Evolutionary conservation across 2,797 vertebrate species (phyloP).

Genomic region (Avahi laniger): DNA sequence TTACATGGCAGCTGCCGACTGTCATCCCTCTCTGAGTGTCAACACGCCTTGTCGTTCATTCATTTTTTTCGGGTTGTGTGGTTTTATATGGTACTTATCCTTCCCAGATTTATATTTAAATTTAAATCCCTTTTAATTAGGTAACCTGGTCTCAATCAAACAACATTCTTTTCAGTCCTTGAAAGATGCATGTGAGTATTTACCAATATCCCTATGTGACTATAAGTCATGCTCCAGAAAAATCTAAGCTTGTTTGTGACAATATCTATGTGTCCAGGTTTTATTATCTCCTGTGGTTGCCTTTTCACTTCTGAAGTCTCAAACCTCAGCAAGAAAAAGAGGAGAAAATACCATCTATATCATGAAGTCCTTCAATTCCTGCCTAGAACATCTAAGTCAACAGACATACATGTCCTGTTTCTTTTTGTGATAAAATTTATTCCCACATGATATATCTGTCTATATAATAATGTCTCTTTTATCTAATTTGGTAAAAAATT

Average conservation of each 20-base stretch:
- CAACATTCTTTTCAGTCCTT: neutral
- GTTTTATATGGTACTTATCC: neutral
- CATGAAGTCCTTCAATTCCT: neutral
- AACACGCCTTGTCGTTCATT: neutral
- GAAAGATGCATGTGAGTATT: neutral
- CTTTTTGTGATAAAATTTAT: slow-evolving; percentile 9
- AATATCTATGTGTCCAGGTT: neutral
- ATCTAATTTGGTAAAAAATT: neutral
- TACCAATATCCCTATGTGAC: neutral
- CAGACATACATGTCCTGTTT: neutral
- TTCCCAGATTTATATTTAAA: slow-evolving; percentile 14
- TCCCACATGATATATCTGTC: neutral
- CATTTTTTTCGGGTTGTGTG: neutral
- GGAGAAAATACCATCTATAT: neutral
- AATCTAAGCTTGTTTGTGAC: neutral
- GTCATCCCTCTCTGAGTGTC: neutral
- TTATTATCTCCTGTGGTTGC: neutral
- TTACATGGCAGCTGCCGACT: neutral
- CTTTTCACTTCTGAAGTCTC: slow-evolving; percentile 25
- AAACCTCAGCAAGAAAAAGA: neutral
- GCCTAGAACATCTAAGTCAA: neutral
- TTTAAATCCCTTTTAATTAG: slow-evolving; percentile 40
- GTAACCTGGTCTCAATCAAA: neutral
- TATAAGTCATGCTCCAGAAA: neutral
- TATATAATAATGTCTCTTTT: neutral